Evolutionary conservation across 1,140 invertebrate genomes (phyloP), one percentile per base, ranked within the genome.

Genomic region (Lepidurus arcticus): DNA sequence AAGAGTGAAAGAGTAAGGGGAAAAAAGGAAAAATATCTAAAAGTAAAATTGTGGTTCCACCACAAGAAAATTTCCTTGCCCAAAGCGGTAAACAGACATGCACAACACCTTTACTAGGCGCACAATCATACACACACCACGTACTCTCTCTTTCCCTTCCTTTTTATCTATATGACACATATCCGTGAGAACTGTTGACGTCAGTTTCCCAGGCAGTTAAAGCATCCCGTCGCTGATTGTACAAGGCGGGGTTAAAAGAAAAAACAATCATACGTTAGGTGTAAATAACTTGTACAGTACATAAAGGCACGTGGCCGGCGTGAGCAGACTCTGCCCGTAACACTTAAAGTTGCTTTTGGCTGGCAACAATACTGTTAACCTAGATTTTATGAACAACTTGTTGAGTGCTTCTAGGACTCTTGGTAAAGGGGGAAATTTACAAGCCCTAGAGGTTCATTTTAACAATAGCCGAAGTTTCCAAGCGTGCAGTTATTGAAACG

Each of bases 61-160:
- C 53, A n/a, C 53, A 21, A 65, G 53, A 65, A 65, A 65, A 65
- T 65, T 65, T 65, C 53, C 53, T 65, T 65, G 53, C 53, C 53
- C 53, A 16, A 21, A 16, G 53, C 53, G 9, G 21, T 65, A 13
- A 65, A 21, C 53, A 65, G 53, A 65, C 53, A 7, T 65, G n/a
- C 53, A 13, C 53, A 65, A 65, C 53, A 21, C 53, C 53, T 65
- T 65, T 65, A 21, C n/a, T 0, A n/a, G 53, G 53, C 21, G 53
- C 53, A 65, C 53, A 65, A 65, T 65, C 53, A 16, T 21, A 65
- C 53, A 16, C 53, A 65, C 53, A 65, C 53, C 53, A 21, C 53
- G 7, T 16, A 65, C 53, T 65, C 53, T 65, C 53, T 65, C 53
- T 65, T 65, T 21, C 21, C 53, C 53, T 65, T 65, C 53, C 53